A percentile compares a stretch with the other conserved stretches of the same genome.
Evolutionary conservation across 2,888 invertebrate species (phyloP).

Genomic region (Xylocampa areola): DNA sequence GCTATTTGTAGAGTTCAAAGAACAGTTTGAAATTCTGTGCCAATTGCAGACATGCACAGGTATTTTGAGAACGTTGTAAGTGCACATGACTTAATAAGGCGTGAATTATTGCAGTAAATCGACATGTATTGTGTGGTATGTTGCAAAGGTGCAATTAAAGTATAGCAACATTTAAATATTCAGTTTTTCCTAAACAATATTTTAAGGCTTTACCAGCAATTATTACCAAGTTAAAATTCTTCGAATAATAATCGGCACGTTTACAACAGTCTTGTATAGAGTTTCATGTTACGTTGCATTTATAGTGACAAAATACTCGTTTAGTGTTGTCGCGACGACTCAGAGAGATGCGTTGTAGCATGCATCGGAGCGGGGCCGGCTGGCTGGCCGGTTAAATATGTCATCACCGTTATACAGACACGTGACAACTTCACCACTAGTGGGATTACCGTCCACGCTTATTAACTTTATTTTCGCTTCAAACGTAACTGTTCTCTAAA

Average conservation of each 20-base stretch:
- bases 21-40: conserved; percentile 35
- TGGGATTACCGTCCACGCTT: conserved; percentile 54
- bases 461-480: conserved; percentile 55
- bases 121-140: conserved; percentile 12
- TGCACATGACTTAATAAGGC: conserved; percentile 28
- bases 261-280: conserved; percentile 18
- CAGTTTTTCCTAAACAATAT: neutral
- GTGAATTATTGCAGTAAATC: conserved; percentile 20
- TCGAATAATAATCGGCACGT: conserved; percentile 13
- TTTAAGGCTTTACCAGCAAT: neutral
- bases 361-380: conserved; percentile 52
- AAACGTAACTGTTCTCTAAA: conserved; percentile 46
- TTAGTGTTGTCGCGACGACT: conserved; percentile 53
- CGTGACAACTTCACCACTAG: conserved; percentile 58
- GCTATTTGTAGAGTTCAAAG: conserved; percentile 32
- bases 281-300: conserved; percentile 53
- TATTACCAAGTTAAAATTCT: conserved; percentile 10
- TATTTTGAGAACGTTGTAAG: conserved; percentile 34
- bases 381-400: conserved; percentile 74
- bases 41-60: conserved; percentile 21
- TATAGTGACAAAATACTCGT: conserved; percentile 60
- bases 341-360: conserved; percentile 53
- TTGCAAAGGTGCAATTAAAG: conserved; percentile 6
- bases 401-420: conserved; percentile 78
- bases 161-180: neutral